A percentile compares a stretch with the other conserved stretches of the same genome.
phyloP scores from a whole-genome alignment of 2,113 vertebrate genomes.

The Fulmarus glacialis region DNA sequence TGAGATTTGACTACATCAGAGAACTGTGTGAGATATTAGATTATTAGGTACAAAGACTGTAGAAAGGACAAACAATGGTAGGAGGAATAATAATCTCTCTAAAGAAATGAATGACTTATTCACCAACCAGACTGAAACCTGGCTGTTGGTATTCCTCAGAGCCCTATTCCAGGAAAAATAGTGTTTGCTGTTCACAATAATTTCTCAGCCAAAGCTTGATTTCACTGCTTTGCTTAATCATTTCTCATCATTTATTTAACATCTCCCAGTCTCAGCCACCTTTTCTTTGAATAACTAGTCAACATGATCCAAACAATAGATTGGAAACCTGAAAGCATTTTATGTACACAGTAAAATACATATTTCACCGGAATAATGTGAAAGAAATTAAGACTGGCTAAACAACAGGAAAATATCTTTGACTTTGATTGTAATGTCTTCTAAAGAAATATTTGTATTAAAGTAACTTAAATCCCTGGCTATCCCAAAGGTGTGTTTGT shows the following conservation, averaged over 20 bases:
- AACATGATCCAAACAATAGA: background rate
- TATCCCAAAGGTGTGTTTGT: background rate
- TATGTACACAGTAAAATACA: background rate
- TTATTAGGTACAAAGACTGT: background rate
- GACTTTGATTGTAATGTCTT: background rate
- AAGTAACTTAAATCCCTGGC: background rate
- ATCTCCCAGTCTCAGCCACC: background rate
- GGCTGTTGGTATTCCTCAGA: constrained; percentile 7
- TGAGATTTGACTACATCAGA: background rate
- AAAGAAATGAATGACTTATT: constrained; percentile 6
- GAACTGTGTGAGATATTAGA: background rate
- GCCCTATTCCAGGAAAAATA: background rate
- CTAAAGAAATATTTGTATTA: background rate
- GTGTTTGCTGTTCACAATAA: background rate
- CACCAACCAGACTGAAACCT: background rate
- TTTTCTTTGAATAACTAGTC: background rate
- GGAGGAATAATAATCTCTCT: constrained; percentile 5
- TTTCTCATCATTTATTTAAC: constrained; percentile 37
- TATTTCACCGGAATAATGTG: background rate
- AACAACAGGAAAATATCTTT: background rate
- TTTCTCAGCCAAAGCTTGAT: constrained; percentile 4
- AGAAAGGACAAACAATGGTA: background rate
- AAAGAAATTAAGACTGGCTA: background rate
- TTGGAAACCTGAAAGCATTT: background rate
- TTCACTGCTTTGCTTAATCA: background rate